Evolutionary conservation across 2,113 vertebrate genomes (phyloP).

Genomic region (Tor tambroides): DNA sequence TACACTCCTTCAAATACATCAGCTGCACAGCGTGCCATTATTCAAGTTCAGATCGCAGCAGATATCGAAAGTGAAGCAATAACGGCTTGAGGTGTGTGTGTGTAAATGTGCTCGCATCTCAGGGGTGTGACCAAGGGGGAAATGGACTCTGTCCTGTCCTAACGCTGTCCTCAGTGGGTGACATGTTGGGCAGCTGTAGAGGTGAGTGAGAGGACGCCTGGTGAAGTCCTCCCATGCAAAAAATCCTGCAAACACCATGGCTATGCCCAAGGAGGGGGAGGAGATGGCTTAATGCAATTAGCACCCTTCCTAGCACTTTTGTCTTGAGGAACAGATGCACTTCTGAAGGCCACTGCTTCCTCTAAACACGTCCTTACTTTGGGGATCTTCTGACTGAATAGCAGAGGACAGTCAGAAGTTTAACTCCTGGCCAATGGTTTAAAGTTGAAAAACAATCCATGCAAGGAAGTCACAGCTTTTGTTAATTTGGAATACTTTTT

Average conservation of each 20-base stretch:
- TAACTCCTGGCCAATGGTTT: neutral
- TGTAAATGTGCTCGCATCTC: constrained; percentile 43
- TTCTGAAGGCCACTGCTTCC: constrained; percentile 69
- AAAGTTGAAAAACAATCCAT: neutral
- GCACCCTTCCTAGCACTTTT: constrained; percentile 80
- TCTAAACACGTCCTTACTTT: constrained; percentile 20
- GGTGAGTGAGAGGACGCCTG: constrained; percentile 77
- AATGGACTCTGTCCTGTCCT: constrained; percentile 57
- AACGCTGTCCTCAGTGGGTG: constrained; percentile 56
- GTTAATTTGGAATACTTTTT: neutral
- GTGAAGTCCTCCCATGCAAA: constrained; percentile 61
- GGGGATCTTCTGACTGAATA: neutral
- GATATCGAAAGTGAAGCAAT: neutral
- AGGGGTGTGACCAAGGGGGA: constrained; percentile 45
- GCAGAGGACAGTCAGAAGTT: neutral
- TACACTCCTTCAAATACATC: constrained; percentile 15
- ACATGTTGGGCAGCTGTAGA: constrained; percentile 78
- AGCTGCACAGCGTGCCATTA: neutral
- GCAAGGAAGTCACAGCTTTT: neutral
- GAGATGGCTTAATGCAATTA: constrained; percentile 79
- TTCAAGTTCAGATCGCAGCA: neutral
- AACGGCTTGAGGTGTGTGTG: constrained; percentile 40
- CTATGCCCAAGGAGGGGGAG: constrained; percentile 64
- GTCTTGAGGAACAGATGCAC: constrained; percentile 78
- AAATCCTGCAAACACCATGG: constrained; percentile 47